A percentile compares a stretch with the other conserved stretches of the same genome.
These are phyloP conservation scores for Beroe ovata DNA, from an alignment of 37 sponge, comb jelly and placozoan genomes.

Conservation along the genomic window DNA sequence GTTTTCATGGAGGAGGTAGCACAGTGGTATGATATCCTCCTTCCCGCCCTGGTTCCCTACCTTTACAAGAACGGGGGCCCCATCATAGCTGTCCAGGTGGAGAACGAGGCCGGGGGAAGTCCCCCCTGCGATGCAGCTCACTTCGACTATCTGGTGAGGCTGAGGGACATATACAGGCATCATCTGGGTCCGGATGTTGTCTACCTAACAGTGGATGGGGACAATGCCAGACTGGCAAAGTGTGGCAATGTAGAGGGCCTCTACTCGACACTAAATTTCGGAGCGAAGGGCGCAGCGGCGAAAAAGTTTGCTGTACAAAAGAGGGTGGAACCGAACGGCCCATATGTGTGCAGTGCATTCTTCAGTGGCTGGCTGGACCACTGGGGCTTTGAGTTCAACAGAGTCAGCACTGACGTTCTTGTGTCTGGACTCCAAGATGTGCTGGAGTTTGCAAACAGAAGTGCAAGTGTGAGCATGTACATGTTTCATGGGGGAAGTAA, in stretches of 20 bases:
- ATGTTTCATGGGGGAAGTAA: conserved; percentile 88
- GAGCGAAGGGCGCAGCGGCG: background rate
- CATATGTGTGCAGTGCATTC: background rate
- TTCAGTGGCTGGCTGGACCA: conserved; percentile 79
- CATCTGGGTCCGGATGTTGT: background rate
- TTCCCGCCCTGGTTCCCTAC: background rate
- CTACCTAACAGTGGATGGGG: background rate
- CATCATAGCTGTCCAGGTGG: conserved; percentile 60
- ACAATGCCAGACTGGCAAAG: background rate
- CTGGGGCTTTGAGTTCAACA: conserved; percentile 69
- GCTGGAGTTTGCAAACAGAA: background rate
- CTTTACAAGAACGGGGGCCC: conserved; percentile 30
- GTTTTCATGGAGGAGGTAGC: conserved; percentile 16
- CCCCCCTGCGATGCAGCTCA: background rate
- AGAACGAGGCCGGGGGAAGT: conserved; percentile 60
- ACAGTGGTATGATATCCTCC: background rate
- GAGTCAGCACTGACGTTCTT: background rate
- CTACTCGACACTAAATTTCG: background rate
- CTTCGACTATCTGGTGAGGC: background rate
- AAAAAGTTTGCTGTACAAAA: background rate
- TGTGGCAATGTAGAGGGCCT: background rate
- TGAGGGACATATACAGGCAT: background rate
- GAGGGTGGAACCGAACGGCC: background rate
- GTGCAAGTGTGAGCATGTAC: conserved; percentile 83
- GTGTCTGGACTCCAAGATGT: background rate